Evolutionary conservation across 2,113 vertebrate species (phyloP).

Genomic region (Calyptommatus sinebrachiatus): DNA sequence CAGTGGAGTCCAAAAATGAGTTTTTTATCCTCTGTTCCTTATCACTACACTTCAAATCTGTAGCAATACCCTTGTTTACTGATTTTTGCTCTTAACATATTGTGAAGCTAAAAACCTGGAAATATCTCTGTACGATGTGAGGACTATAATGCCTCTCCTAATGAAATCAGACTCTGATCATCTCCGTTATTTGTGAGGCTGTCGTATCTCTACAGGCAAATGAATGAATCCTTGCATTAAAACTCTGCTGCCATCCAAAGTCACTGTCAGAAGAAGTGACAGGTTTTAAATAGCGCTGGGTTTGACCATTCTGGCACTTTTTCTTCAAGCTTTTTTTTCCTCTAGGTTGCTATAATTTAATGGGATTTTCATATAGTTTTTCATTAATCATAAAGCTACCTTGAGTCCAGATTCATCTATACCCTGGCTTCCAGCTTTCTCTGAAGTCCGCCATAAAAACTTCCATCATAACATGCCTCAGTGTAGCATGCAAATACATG

Average conservation of each 20-base stretch:
- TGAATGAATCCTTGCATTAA: background rate
- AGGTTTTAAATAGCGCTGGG: constrained; percentile 18
- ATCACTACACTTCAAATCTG: background rate
- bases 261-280: constrained; percentile 5
- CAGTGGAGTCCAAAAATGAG: background rate
- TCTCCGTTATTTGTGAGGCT: background rate
- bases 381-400: constrained; percentile 49
- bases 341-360: constrained; percentile 40
- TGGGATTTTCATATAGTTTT: constrained; percentile 42
- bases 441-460: constrained; percentile 55
- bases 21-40: background rate
- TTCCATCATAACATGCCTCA: constrained; percentile 52
- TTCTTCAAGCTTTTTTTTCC: constrained; percentile 9
- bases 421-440: constrained; percentile 54
- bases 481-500: constrained; percentile 58
- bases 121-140: background rate
- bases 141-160: background rate
- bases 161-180: rapidly evolving
- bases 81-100: background rate
- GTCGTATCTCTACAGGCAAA: constrained; percentile 17
- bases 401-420: constrained; percentile 41
- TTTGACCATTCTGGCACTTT: constrained; percentile 31
- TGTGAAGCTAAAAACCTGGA: background rate
- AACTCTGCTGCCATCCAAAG: background rate
- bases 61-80: background rate